Conservation (phyloP, 2,797 vertebrate species). For the Mormyrus hasselquistii region DNA sequence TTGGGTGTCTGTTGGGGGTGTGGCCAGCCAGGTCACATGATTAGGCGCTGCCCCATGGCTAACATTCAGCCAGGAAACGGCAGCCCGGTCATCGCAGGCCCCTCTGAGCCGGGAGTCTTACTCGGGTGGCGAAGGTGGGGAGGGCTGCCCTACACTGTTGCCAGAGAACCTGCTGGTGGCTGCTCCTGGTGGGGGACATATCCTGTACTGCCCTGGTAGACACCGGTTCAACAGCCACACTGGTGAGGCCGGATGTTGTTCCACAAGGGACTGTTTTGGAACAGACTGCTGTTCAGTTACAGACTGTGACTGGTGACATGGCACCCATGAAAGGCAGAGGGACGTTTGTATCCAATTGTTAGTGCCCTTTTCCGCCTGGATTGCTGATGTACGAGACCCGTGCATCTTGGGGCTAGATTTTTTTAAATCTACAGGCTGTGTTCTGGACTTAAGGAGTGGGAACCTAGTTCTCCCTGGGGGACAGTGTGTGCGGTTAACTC, state of each 20-base stretch:
- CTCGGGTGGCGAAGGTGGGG: background rate
- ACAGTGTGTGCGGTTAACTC: background rate
- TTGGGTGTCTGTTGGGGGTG: no score
- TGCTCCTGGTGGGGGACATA: background rate
- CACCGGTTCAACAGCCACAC: conserved; percentile 21
- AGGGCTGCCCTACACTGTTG: background rate
- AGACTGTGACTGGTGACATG: conserved; percentile 18
- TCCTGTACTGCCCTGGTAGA: conserved; percentile 19
- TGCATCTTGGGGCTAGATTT: background rate
- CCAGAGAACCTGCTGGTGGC: background rate
- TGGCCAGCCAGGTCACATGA: background rate
- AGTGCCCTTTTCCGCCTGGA: background rate
- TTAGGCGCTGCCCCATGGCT: background rate
- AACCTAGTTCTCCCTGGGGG: no score
- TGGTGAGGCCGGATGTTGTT: conserved; percentile 23
- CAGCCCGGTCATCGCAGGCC: background rate
- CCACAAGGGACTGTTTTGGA: background rate
- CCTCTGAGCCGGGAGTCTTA: background rate
- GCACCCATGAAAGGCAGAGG: conserved; percentile 14
- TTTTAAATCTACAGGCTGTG: background rate
- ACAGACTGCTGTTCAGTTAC: conserved; percentile 8
- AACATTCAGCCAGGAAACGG: background rate
- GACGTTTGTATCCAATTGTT: background rate
- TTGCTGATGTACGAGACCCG: background rate
- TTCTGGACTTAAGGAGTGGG: no score